phyloP scores from a whole-genome alignment of 2,797 vertebrate species.

The Lacerta viridis region DNA sequence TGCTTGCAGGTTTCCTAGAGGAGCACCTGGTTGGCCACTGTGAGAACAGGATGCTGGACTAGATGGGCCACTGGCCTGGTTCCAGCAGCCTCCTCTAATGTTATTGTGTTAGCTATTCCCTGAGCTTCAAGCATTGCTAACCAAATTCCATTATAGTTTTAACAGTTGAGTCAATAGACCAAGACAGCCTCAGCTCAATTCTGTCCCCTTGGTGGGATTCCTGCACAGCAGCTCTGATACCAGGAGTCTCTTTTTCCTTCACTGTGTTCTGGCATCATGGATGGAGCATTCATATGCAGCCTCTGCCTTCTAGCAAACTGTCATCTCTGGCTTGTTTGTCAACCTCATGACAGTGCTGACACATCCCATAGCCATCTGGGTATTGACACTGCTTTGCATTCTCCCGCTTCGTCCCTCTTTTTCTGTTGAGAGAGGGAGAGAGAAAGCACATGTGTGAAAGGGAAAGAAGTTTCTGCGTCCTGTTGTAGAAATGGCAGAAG shows the following conservation, averaged over 20 bases:
- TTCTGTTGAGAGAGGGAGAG: not conserved
- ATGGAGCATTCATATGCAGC: not conserved
- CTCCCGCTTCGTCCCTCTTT: constrained; percentile 56
- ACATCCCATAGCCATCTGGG: constrained; percentile 58
- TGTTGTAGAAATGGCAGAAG: constrained; percentile 50
- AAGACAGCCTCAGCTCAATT: too few species aligned
- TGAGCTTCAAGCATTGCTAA: too few species aligned
- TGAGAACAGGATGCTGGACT: not conserved
- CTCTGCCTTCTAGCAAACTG: constrained; percentile 31
- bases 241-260: not conserved
- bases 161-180: too few species aligned
- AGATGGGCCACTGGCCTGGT: not conserved
- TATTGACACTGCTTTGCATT: constrained; percentile 51
- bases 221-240: accelerated
- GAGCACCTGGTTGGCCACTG: too few species aligned
- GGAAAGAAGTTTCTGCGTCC: constrained; percentile 46
- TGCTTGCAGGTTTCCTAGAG: too few species aligned
- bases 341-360: constrained; percentile 57
- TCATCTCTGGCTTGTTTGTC: not conserved
- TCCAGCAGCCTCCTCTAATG: not conserved
- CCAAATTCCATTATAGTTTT: too few species aligned
- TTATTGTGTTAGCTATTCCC: too few species aligned
- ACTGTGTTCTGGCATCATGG: constrained; percentile 15
- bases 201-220: constrained; percentile 14
- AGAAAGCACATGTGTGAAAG: too few species aligned